Conservation (phyloP, 2,797 vertebrate species). For the Cuculus canorus region DNA sequence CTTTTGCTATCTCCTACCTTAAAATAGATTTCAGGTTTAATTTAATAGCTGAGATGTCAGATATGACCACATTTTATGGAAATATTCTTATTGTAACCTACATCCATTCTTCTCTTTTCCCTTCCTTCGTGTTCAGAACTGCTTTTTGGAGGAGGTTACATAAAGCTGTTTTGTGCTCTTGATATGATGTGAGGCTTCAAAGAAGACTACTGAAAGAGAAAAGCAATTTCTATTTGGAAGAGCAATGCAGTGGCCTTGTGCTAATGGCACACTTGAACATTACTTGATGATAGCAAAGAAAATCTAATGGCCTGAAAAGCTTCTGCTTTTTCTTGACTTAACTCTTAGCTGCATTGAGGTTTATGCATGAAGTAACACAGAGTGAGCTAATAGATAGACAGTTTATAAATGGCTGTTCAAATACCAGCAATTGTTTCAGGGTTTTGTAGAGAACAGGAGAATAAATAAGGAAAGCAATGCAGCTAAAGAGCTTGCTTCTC, state of each 20-base stretch:
- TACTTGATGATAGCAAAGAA: constrained; percentile 16
- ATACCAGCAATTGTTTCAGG: background rate
- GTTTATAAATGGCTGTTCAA: background rate
- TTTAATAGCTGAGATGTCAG: constrained; percentile 64
- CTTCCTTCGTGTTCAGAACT: constrained; percentile 32
- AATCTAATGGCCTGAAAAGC: constrained; percentile 28
- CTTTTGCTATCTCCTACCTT: constrained; percentile 51
- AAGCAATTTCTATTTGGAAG: constrained; percentile 31
- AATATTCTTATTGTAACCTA: constrained; percentile 54
- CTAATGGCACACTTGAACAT: constrained; percentile 48
- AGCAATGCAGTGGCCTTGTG: background rate
- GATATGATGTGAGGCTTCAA: constrained; percentile 48
- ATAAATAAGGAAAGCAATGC: background rate
- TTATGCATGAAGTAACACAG: background rate
- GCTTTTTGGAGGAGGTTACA: constrained; percentile 60
- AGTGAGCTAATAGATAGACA: background rate
- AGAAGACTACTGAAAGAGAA: constrained; percentile 54
- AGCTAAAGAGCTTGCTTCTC: background rate
- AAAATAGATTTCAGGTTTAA: constrained; percentile 59
- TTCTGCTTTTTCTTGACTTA: constrained; percentile 8
- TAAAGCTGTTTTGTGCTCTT: constrained; percentile 65
- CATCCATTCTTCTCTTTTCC: constrained; percentile 39
- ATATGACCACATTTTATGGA: constrained; percentile 54
- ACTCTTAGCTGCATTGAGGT: background rate
- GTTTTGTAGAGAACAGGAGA: background rate